Base-by-base conservation (phyloP, 2,888 invertebrate genomes). In the Odontothrips loti region DNA sequence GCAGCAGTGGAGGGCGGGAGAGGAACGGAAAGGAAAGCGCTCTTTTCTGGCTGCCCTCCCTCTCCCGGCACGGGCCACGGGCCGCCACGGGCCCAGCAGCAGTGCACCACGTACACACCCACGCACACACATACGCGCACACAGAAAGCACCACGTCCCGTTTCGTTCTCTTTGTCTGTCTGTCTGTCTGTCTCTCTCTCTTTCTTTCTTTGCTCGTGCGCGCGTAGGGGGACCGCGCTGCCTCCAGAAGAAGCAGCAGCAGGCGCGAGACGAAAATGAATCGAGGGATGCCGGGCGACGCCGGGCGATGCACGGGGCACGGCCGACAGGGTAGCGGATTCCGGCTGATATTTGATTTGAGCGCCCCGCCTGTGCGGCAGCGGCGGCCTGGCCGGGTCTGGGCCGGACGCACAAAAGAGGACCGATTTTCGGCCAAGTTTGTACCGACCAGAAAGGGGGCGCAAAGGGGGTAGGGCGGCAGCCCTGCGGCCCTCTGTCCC, bases 311-410 rank as follows among this genome's bases (percentile, higher is more conserved):
- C 68, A 75, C 68, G 23, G 34, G 34, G 34, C 34, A 6, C 34
- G 34, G 34, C 34, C 34, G 34, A 6, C 34, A 6, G 2, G 34
- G 34, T 2, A 6, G 6, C 3, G 68, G 23, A 75, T 75, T 75
- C 68, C 15, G 20, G 68, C 27, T 27, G 68, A 75, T 75, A 75
- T 75, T 75, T 75, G 68, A 75, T 75, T 75, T 75, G 27, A 75
- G 23, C 27, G 68, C 58, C 58, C 6, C 27, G 68, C 58, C 20
- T 51, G 51, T 51, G 17, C 8, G 51, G 48, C 48, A 48, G 51
- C 51, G 51, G 51, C 17, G 51, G 51, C 10, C 15, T 17, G 51
- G 51, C 1, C 15, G 1, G 51, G n/a, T n/a, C n/a, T n/a, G n/a
- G n/a, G n/a, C n/a, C n/a, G n/a, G n/a, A n/a, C n/a, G 34, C 6